A percentile compares a stretch with the other conserved stretches of the same genome.
phyloP scores from a whole-genome alignment of 2,113 vertebrate species.

The Agelaius tricolor region DNA sequence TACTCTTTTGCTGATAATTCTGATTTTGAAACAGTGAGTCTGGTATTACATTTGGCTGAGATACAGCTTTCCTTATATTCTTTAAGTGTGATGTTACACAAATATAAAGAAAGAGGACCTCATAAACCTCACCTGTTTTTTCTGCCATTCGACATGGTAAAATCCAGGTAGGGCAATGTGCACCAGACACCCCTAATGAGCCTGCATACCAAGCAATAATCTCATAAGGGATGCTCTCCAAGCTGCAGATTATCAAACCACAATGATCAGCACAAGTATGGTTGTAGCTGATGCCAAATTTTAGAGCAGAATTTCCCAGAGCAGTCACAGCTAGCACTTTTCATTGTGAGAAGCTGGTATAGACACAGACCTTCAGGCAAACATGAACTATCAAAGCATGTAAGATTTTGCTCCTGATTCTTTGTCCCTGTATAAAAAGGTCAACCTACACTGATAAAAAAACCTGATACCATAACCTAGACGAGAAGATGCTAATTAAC shows the following conservation, averaged over 20 bases:
- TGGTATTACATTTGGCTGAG: neutral
- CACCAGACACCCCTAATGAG: neutral
- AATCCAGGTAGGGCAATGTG: neutral
- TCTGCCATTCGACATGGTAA: neutral
- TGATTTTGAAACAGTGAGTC: neutral
- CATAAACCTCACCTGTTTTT: neutral
- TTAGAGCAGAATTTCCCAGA: neutral
- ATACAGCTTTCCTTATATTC: neutral
- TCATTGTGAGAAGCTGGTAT: neutral
- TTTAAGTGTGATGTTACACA: neutral
- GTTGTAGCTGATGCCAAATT: neutral
- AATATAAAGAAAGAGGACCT: neutral
- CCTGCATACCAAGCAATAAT: neutral
- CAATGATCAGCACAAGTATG: neutral
- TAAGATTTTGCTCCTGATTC: neutral
- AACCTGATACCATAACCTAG: neutral
- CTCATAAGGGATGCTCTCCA: neutral
- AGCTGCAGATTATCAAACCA: neutral
- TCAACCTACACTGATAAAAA: neutral
- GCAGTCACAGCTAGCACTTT: neutral
- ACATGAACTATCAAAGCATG: neutral
- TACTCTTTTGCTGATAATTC: neutral
- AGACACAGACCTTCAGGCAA: neutral
- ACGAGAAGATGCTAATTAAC: neutral
- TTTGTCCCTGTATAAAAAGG: neutral